Evolutionary conservation across 37 sponge, comb jelly and placozoan species (phyloP).

Genomic region (Beroe forskalii): DNA sequence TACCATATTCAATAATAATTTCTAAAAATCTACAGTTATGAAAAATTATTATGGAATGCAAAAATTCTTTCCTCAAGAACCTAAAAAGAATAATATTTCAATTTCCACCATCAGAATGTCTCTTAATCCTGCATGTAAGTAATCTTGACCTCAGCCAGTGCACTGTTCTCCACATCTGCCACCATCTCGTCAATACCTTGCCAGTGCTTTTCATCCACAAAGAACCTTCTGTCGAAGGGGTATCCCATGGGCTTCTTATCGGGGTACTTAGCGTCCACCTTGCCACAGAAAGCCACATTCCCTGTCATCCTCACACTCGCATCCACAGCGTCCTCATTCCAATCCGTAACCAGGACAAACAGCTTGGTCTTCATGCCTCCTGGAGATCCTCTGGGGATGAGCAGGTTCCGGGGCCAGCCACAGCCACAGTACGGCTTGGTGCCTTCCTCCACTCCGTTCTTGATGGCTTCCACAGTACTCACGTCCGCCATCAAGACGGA

Average conservation of each 20-base stretch:
- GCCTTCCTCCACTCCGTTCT: neutral
- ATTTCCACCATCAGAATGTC: too few relatives aligned
- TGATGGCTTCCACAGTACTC: neutral
- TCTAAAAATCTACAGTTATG: too few relatives aligned
- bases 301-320: neutral
- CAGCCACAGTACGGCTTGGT: neutral
- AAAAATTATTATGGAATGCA: too few relatives aligned
- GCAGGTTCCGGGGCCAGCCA: conserved; percentile 45
- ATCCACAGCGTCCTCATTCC: neutral
- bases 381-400: neutral
- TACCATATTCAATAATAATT: too few relatives aligned
- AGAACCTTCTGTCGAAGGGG: conserved; percentile 45
- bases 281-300: conserved; percentile 17
- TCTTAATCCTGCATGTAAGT: too few relatives aligned
- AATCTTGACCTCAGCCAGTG: too few relatives aligned
- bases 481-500: neutral
- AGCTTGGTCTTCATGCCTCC: neutral
- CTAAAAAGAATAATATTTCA: too few relatives aligned
- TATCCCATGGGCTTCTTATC: conserved; percentile 49
- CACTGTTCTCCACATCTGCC: too few relatives aligned
- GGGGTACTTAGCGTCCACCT: neutral
- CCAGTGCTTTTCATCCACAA: too few relatives aligned
- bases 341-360: conserved; percentile 15
- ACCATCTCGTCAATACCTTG: too few relatives aligned
- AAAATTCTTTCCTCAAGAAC: too few relatives aligned